Conservation (phyloP, 2,797 vertebrate genomes). For the Pseudopleuronectes americanus region DNA sequence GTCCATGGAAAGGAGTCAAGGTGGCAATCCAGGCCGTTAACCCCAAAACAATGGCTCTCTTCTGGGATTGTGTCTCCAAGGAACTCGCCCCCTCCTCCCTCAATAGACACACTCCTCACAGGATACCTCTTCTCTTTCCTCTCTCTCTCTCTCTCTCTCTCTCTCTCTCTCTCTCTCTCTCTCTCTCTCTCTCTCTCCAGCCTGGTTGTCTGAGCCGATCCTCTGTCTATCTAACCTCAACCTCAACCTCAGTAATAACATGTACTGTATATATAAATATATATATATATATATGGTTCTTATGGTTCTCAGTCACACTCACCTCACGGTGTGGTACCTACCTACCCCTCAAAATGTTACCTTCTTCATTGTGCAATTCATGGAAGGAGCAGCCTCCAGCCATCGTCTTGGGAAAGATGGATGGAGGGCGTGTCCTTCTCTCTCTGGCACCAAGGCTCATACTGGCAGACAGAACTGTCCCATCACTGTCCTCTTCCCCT, state of each 20-base stretch:
- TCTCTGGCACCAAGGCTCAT: slow-evolving; percentile 17
- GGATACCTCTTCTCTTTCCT: slow-evolving; percentile 59
- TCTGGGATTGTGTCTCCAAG: slow-evolving; percentile 22
- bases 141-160: slow-evolving; percentile 26
- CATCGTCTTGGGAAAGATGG: slow-evolving; percentile 11
- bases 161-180: neutral
- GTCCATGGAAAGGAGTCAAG: slow-evolving; percentile 34
- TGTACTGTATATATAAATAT: slow-evolving; percentile 74
- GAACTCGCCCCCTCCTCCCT: slow-evolving; percentile 4
- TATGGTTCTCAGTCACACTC: slow-evolving; percentile 72
- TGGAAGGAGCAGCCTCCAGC: slow-evolving; percentile 43
- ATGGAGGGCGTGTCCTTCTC: slow-evolving; percentile 18
- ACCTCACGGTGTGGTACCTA: slow-evolving; percentile 60
- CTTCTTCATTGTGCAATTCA: slow-evolving; percentile 64
- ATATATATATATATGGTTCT: slow-evolving; percentile 55
- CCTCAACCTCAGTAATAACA: slow-evolving; percentile 73
- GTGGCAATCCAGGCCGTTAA: slow-evolving; percentile 23
- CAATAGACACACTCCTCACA: slow-evolving; percentile 41
- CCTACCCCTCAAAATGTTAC: slow-evolving; percentile 33
- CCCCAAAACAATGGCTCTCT: slow-evolving; percentile 16
- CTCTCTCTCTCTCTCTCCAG: slow-evolving; percentile 35
- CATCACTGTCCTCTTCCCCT: slow-evolving; percentile 33
- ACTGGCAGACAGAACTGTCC: slow-evolving; percentile 16
- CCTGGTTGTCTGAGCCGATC: slow-evolving; percentile 83
- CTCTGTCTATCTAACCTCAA: slow-evolving; percentile 77